Base-by-base conservation (phyloP, 2,888 invertebrate species). In the Marasmarcha lunaedactyla region DNA sequence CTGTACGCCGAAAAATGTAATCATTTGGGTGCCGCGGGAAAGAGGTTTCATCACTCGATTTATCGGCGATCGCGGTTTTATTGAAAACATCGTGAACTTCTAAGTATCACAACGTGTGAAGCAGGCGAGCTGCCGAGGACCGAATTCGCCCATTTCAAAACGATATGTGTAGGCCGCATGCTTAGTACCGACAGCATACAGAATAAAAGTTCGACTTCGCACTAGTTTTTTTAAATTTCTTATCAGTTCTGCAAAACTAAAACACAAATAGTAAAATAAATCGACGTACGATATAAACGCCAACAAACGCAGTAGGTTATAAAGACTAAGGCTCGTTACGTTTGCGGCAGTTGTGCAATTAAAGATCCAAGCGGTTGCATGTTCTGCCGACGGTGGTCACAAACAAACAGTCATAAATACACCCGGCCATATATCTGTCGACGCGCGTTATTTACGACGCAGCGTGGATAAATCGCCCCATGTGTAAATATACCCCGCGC, bases 401-500 rank as follows among this genome's bases (percentile, higher is more conserved):
- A 59, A 68, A 69, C 70, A 71, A 70, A 70, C 51, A 63, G 62
- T 54, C 56, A 73, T 78, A 77, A 78, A 78, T 74, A 70, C 55
- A 50, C 46, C 55, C 59, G 59, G 59, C 67, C 77, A 74, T 78
- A 78, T 76, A 74, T 77, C 77, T 77, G 78, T 77, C 77, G 55
- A 59, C 50, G 50, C 52, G 61, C 43, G 57, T 71, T 70, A 73
- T 78, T 77, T 76, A 74, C 59, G 63, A 57, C 57, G 50, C 49
- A 11, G 47, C 42, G 52, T 47, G 61, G 59, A 74, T 72, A 76
- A 74, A 74, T 74, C 74, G 66, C 57, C 50, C 54, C 47, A 58
- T 68, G 64, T 68, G 74, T 67, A 77, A 77, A 78, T n/a, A n/a
- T 76, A 76, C 55, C 56, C 51, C 40, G 42, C 42, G 39, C 25